Base-by-base conservation (phyloP, 1,140 invertebrate genomes). In the Eupristina koningsbergeri region DNA sequence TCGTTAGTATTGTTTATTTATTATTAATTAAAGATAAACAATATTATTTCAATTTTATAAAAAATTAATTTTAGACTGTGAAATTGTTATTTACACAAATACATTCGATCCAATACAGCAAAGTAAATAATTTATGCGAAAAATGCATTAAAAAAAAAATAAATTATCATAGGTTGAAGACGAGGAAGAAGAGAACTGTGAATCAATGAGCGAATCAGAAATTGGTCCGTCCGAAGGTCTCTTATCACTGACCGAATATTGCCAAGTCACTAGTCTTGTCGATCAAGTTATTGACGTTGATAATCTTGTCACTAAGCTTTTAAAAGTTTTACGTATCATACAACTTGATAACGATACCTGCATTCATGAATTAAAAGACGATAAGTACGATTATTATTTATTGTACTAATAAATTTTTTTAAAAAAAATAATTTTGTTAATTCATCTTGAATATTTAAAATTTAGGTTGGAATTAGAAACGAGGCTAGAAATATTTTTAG, bases 211-310 rank as follows among this genome's bases (percentile, higher is more conserved):
- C 79, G 91, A 91, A 85, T 91, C 91, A 0, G 91, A 92, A 61
- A 88, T 77, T 17, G 89, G 89, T 31, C 88, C 87, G 34, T 90
- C 88, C 8, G 91, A 92, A 17, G 87, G 87, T 83, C 86, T 89
- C 26, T 84, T 88, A 67, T 88, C 90, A 15, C 86, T 89, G 50
- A 88, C 84, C 74, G 90, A 92, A 84, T 92, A 90, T 77, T 91
- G 91, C 86, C 88, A 89, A n/a, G 89, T 88, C n/a, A 87, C 91
- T 47, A 88, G 90, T 86, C 92, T 96, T 15, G 94, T 96, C 34
- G 95, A 96, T 91, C 95, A 96, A 93, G 95, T 96, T 9, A 96
- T 96, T 81, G 94, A 96, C 26, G 95, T 96, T 41, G 95, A 96
- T 90, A 95, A 95, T 91, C 91, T 96, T 26, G 93, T 96, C 11